Percentiles rank a stretch among this genome's conserved stretches.
phyloP scores from a whole-genome alignment of 2,888 invertebrate species.

The Fissipunctia ypsillon region DNA sequence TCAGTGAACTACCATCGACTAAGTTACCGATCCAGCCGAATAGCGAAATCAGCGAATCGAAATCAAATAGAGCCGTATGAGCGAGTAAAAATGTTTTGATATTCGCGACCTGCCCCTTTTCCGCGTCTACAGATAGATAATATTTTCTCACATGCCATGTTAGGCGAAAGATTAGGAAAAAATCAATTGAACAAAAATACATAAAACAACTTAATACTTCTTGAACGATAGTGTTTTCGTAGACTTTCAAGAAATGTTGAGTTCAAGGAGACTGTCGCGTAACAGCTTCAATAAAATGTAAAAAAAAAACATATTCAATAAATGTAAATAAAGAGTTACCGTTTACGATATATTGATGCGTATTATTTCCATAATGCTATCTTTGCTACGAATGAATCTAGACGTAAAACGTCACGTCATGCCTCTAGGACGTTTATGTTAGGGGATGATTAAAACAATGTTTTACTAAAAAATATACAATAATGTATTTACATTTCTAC shows the following conservation, averaged over 20 bases:
- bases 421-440: not conserved
- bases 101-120: not conserved
- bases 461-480: conserved; percentile 6
- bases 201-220: conserved; percentile 31
- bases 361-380: not conserved
- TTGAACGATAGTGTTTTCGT: conserved; percentile 23
- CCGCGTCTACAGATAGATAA: not conserved
- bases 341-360: conserved; percentile 31
- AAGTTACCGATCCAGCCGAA: not conserved
- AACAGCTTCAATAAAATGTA: conserved; percentile 26
- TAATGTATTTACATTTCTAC: conserved; percentile 44
- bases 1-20: conserved; percentile 62
- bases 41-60: conserved; percentile 2
- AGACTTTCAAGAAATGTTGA: conserved; percentile 22
- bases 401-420: not conserved
- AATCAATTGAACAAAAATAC: not conserved
- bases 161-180: not conserved
- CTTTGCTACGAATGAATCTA: not conserved
- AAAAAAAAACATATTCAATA: conserved; percentile 31
- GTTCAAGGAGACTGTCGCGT: conserved; percentile 13
- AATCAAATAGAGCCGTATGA: not conserved
- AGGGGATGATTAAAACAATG: not conserved
- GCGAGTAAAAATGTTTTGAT: not conserved
- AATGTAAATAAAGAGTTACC: conserved; percentile 67
- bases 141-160: not conserved